These are phyloP conservation scores for Girardinichthys multiradiatus DNA, from an alignment of 2,113 vertebrate species.

Conservation along the genomic window DNA sequence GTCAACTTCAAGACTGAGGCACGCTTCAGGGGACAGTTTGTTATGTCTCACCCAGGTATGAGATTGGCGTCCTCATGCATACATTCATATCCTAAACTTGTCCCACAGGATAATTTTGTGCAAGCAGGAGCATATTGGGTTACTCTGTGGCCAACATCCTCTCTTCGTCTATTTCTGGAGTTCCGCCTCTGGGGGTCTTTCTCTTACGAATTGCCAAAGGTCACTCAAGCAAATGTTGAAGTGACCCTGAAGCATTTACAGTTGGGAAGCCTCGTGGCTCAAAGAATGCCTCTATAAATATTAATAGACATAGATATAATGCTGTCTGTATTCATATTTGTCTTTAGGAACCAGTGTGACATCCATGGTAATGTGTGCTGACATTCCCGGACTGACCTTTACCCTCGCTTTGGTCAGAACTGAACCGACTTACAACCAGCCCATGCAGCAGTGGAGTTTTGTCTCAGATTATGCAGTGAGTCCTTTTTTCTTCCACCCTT, in stretches of 20 bases:
- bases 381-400: conserved; percentile 82
- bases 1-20: conserved; percentile 82
- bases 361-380: conserved; percentile 82
- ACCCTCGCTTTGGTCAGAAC: conserved; percentile 77
- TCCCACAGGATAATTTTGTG: conserved; percentile 34
- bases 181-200: conserved; percentile 55
- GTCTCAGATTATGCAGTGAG: conserved; percentile 83
- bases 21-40: conserved; percentile 80
- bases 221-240: conserved; percentile 68
- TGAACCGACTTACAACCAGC: conserved; percentile 82
- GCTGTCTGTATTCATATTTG: conserved; percentile 4
- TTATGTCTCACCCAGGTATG: conserved; percentile 83
- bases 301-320: conserved; percentile 4
- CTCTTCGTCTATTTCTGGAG: conserved; percentile 68
- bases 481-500: conserved; percentile 4
- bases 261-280: conserved; percentile 30
- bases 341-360: conserved; percentile 75
- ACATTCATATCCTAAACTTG: conserved; percentile 22
- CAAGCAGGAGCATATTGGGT: conserved; percentile 46
- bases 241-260: conserved; percentile 49
- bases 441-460: conserved; percentile 85
- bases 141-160: conserved; percentile 50
- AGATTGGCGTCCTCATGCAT: background rate
- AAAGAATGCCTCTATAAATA: conserved; percentile 45
- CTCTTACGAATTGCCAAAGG: conserved; percentile 59